These are phyloP conservation scores for Tricholauxania praeusta DNA, from an alignment of 2,888 invertebrate species.

Conservation along the genomic window DNA sequence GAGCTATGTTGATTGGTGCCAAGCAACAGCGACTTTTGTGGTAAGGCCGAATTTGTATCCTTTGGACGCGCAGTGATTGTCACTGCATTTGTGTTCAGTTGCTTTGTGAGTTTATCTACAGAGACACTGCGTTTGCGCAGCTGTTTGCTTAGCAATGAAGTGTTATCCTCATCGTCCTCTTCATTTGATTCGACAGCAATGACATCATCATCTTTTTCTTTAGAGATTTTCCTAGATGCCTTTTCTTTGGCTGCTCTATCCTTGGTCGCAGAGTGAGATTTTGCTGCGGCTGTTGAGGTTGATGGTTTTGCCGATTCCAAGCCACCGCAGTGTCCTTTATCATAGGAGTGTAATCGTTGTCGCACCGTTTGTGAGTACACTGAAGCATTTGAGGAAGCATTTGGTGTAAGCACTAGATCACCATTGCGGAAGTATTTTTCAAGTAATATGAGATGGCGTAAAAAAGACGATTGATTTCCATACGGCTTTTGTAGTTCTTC, in stretches of 20 bases:
- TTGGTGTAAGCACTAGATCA: constrained; percentile 79
- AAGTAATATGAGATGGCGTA: constrained; percentile 82
- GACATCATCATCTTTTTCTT: constrained; percentile 15
- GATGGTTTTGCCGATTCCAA: constrained; percentile 48
- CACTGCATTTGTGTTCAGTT: constrained; percentile 64
- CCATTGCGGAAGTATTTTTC: constrained; percentile 88
- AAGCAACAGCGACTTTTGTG: constrained; percentile 44
- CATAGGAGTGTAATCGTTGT: constrained; percentile 82
- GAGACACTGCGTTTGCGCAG: constrained; percentile 54
- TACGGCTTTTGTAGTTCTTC: constrained; percentile 87
- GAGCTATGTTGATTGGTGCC: constrained; percentile 5
- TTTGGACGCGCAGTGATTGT: constrained; percentile 66
- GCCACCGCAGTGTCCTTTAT: constrained; percentile 70
- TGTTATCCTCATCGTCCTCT: constrained; percentile 45
- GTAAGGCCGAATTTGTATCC: constrained; percentile 47
- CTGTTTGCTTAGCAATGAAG: constrained; percentile 36
- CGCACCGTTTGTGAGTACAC: constrained; percentile 86
- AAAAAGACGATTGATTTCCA: constrained; percentile 87
- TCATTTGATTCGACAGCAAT: constrained; percentile 25
- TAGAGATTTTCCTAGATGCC: background rate
- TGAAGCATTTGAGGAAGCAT: constrained; percentile 79
- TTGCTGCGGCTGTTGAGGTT: constrained; percentile 42
- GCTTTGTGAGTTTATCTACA: constrained; percentile 64
- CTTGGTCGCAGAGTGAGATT: constrained; percentile 28
- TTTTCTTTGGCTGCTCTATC: background rate